A percentile compares a stretch with the other conserved stretches of the same genome.
These are phyloP conservation scores for Atrina japonica DNA, from an alignment of 2,888 invertebrate species.

Conservation along the genomic window DNA sequence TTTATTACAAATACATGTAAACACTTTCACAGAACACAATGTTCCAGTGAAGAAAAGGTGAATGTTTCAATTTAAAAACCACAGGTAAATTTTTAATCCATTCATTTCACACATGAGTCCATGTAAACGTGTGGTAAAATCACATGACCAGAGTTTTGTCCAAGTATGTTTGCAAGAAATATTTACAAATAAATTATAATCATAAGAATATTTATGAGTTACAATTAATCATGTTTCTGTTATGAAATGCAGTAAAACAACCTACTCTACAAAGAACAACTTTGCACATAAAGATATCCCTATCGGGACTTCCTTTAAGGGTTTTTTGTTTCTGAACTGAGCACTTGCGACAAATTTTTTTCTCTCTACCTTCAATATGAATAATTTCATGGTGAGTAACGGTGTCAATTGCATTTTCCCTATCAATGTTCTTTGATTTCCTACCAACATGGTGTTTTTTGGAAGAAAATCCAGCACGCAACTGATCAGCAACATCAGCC, in stretches of 20 bases:
- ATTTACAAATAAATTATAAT: no score
- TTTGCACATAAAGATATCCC: slow-evolving; percentile 7
- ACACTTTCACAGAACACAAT: no score
- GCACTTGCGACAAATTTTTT: slow-evolving; percentile 14
- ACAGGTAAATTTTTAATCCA: not conserved
- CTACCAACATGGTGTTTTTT: slow-evolving; percentile 1
- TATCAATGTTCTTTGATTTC: not conserved
- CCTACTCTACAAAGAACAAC: slow-evolving; percentile 14
- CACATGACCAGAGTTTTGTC: no score
- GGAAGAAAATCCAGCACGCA: not conserved
- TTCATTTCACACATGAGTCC: slow-evolving; percentile 5
- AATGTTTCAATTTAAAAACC: not conserved
- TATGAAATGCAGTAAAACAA: slow-evolving; percentile 11
- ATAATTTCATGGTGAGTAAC: slow-evolving; percentile 1
- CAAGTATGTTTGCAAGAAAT: no score
- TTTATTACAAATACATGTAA: no score
- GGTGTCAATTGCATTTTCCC: not conserved
- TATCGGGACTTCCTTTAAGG: not conserved
- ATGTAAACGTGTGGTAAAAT: no score
- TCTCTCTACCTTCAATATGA: slow-evolving; percentile 16
- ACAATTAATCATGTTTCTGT: slow-evolving; percentile 1
- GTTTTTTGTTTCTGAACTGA: slow-evolving; percentile 2
- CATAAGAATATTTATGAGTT: no score
- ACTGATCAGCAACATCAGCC: slow-evolving; percentile 1
- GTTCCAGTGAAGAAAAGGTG: no score